Evolutionary conservation across 1,140 invertebrate genomes (phyloP), one percentile per base, ranked within the genome.

Genomic region (Calliphora vicina): DNA sequence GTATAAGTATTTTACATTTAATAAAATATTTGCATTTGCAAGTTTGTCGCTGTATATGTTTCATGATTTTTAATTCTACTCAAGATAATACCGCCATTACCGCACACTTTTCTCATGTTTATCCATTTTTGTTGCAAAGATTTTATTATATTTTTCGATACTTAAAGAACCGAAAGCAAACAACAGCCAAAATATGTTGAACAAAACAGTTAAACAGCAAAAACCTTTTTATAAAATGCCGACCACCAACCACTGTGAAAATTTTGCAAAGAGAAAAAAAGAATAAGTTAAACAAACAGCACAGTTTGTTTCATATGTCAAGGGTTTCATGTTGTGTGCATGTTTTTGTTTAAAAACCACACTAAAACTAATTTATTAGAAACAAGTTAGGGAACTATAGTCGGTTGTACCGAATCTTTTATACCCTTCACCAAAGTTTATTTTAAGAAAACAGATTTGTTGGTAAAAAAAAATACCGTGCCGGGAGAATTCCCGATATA

Each of bases 231-330:
- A 6, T 67, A 67, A 67, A 67, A 67, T 67, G 61, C 61, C 61
- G 61, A 67, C 61, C 61, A 67, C 61, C 61, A 67, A 67, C 61
- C 61, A 67, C 20, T 67, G 61, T 23, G 61, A 67, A 67, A 25
- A 17, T n/a, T 57, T 17, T 13, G 0, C 15, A 57, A 6, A 17
- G n/a, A 57, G 6, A n/a, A 57, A 10, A 23, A 0, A 20, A 67
- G 9, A n/a, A n/a, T n/a, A n/a, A n/a, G n/a, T n/a, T n/a, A n/a
- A n/a, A n/a, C n/a, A n/a, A n/a, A n/a, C n/a, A n/a, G 8, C 0
- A 23, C 1, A 8, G 61, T 67, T 23, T 23, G 61, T 25, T 67
- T 23, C 61, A 67, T 23, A 67, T 10, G 61, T 67, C n/a, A 67
- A 67, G 61, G 61, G 20, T 20, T 23, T 23, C 20, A 23, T 67